A percentile compares a stretch with the other conserved stretches of the same genome.
phyloP scores from a whole-genome alignment of 2,113 vertebrate species.

The Tragelaphus buxtoni region DNA sequence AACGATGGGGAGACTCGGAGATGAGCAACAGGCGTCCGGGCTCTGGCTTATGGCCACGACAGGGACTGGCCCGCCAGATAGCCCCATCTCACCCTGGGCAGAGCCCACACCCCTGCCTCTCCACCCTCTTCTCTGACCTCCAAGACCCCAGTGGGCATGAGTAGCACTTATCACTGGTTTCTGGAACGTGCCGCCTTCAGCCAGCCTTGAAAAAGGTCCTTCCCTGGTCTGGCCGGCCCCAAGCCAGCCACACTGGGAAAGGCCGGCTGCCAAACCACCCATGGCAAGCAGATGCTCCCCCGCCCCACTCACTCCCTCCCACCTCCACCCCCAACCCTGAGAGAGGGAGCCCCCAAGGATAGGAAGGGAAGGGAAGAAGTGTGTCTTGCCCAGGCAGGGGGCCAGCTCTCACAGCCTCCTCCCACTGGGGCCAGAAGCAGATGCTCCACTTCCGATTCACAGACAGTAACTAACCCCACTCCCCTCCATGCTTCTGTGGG shows the following conservation, averaged over 20 bases:
- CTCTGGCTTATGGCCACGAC: not conserved
- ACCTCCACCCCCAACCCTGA: not conserved
- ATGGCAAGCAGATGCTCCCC: not conserved
- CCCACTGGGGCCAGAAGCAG: not conserved
- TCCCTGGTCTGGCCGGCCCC: not conserved
- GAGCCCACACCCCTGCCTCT: not conserved
- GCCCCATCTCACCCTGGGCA: not conserved
- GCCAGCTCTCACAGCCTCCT: conserved; percentile 37
- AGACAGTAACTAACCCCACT: too few species aligned
- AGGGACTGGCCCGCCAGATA: not conserved
- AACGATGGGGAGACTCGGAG: not conserved
- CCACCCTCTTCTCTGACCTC: not conserved
- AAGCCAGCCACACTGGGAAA: not conserved
- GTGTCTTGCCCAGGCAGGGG: not conserved
- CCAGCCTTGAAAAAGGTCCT: not conserved
- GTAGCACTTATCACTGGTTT: not conserved
- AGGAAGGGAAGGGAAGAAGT: not conserved
- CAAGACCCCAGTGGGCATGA: not conserved
- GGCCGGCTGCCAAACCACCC: not conserved
- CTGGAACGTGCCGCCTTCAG: not conserved
- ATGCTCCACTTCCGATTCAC: not conserved
- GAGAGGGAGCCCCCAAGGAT: not conserved
- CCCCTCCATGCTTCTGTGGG: not conserved
- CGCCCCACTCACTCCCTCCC: not conserved
- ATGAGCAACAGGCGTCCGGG: not conserved